Conservation (phyloP, 2,113 vertebrate species). For the Osmerus eperlanus region DNA sequence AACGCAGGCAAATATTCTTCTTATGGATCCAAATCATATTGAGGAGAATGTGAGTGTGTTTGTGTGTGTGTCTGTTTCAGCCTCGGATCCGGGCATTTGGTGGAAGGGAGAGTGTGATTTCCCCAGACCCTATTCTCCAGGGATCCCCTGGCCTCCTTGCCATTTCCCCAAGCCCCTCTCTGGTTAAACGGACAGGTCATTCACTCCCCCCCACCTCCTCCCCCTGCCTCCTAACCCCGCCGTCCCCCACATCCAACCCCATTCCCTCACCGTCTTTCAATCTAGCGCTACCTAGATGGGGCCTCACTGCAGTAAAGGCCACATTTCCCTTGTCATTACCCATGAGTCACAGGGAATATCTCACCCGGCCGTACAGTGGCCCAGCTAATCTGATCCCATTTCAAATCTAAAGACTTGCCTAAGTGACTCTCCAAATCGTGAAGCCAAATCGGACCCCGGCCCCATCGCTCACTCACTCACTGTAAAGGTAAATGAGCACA, state of each 20-base stretch:
- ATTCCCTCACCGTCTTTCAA: constrained; percentile 46
- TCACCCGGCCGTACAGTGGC: constrained; percentile 53
- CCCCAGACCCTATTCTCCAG: constrained; percentile 66
- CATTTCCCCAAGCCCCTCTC: constrained; percentile 60
- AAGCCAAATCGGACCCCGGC: too few species aligned
- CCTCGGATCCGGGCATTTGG: constrained; percentile 64
- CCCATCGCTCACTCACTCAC: constrained; percentile 40
- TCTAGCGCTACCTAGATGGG: constrained; percentile 43
- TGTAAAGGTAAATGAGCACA: constrained; percentile 46
- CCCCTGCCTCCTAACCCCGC: constrained; percentile 46
- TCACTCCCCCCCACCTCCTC: constrained; percentile 23
- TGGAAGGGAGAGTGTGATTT: constrained; percentile 70
- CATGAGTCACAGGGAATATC: constrained; percentile 58
- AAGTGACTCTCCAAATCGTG: too few species aligned
- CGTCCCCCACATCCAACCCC: not conserved
- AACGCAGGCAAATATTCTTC: too few species aligned
- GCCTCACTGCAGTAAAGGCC: constrained; percentile 60
- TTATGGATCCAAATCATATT: constrained; percentile 48
- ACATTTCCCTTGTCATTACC: constrained; percentile 68
- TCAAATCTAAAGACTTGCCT: constrained; percentile 31
- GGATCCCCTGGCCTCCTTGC: constrained; percentile 56
- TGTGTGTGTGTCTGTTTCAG: constrained; percentile 52
- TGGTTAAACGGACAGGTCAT: constrained; percentile 70
- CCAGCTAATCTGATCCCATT: constrained; percentile 63
- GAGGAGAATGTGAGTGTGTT: constrained; percentile 43